phyloP scores from a whole-genome alignment of 2,888 invertebrate genomes.

The Netelia inedita region DNA sequence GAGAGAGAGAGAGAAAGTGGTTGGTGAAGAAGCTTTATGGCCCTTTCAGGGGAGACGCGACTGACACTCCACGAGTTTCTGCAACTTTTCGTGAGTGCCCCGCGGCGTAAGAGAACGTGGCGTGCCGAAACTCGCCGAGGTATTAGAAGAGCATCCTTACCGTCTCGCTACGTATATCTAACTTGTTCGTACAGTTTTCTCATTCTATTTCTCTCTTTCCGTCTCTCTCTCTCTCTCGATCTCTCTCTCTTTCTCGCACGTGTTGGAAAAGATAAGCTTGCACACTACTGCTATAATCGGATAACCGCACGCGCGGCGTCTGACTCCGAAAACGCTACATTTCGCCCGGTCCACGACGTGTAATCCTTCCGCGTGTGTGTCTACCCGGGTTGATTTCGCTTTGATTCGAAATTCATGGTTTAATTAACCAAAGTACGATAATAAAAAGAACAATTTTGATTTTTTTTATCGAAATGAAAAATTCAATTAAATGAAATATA shows the following conservation, averaged over 20 bases:
- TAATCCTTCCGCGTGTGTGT: too few relatives aligned
- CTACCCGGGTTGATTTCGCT: too few relatives aligned
- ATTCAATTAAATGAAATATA: too few relatives aligned
- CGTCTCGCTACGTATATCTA: background rate
- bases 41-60: conserved; percentile 47
- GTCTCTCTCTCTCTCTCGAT: background rate
- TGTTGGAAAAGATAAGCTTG: conserved; percentile 21
- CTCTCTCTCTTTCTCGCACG: background rate
- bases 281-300: conserved; percentile 23
- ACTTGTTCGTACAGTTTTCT: conserved; percentile 2
- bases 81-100: conserved; percentile 37
- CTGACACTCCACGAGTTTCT: conserved; percentile 44
- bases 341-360: background rate
- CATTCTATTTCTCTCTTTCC: background rate
- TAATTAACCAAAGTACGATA: too few relatives aligned
- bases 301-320: conserved; percentile 22
- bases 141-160: background rate
- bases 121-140: conserved; percentile 23
- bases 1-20: background rate
- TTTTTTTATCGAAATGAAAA: too few relatives aligned
- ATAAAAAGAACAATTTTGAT: too few relatives aligned
- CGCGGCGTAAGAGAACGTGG: conserved; percentile 13
- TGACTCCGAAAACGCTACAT: background rate
- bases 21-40: conserved; percentile 57
- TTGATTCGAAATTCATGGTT: too few relatives aligned